phyloP scores from a whole-genome alignment of 2,113 vertebrate genomes.

The Limanda limanda region DNA sequence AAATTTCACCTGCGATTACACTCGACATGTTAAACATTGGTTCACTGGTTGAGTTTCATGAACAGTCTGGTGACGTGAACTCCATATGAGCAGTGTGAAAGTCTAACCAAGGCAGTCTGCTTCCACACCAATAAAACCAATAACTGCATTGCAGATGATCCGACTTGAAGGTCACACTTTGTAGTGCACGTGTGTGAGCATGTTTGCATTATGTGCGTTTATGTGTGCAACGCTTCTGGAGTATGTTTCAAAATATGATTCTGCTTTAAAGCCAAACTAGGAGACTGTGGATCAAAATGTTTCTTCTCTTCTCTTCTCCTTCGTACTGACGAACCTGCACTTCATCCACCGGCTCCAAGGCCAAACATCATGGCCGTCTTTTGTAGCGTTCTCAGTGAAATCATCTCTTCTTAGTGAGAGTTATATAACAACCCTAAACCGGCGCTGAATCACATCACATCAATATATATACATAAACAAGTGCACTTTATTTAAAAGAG shows the following conservation, averaged over 20 bases:
- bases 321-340: conserved; percentile 5
- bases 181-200: neutral
- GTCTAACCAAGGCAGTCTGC: conserved; percentile 37
- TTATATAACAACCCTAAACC: conserved; percentile 16
- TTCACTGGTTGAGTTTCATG: neutral
- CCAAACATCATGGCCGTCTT: conserved; percentile 42
- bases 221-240: conserved; percentile 8
- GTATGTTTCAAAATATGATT: neutral
- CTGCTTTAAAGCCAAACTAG: conserved; percentile 18
- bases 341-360: conserved; percentile 50
- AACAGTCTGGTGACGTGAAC: neutral
- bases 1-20: neutral
- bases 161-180: conserved; percentile 72
- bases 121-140: conserved; percentile 65
- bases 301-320: conserved; percentile 4
- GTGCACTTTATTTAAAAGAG: neutral
- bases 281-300: neutral
- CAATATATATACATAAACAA: neutral
- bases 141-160: conserved; percentile 78
- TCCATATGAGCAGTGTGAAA: neutral
- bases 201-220: neutral
- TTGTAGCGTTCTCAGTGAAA: conserved; percentile 47
- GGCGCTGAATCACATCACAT: neutral
- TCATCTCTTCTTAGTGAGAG: conserved; percentile 3
- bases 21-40: neutral